Conservation (phyloP, 2,113 vertebrate genomes). For the Cochlearius cochlearius region DNA sequence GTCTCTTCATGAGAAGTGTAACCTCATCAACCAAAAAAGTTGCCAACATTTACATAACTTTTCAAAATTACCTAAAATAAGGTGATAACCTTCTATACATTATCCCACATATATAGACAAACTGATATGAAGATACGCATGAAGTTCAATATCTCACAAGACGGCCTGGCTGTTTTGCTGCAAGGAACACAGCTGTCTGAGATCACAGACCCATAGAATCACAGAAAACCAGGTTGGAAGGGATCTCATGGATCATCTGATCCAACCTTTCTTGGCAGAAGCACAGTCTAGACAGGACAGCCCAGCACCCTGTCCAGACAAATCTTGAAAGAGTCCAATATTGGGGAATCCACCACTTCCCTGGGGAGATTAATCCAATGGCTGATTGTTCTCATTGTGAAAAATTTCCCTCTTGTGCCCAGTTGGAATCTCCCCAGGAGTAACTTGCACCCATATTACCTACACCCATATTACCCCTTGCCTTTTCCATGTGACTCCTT, state of each 20-base stretch:
- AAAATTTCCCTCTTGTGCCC: background rate
- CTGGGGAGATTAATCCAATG: background rate
- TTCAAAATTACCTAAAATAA: background rate
- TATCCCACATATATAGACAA: background rate
- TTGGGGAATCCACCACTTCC: background rate
- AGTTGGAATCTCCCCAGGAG: background rate
- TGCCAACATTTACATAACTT: background rate
- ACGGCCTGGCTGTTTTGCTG: background rate
- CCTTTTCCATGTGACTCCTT: background rate
- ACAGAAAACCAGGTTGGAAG: background rate
- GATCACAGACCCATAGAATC: background rate
- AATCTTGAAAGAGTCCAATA: background rate
- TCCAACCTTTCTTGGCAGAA: background rate
- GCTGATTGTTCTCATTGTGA: background rate
- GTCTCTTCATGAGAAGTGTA: background rate
- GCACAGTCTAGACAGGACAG: background rate
- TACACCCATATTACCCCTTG: background rate
- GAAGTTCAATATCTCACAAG: background rate
- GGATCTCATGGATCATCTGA: background rate
- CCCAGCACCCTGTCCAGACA: background rate
- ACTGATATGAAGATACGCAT: background rate
- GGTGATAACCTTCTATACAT: background rate
- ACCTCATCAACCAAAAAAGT: background rate
- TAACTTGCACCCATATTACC: background rate
- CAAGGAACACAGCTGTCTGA: background rate